Conservation (phyloP, 2,113 vertebrate genomes). For the Platycercus adscitus region DNA sequence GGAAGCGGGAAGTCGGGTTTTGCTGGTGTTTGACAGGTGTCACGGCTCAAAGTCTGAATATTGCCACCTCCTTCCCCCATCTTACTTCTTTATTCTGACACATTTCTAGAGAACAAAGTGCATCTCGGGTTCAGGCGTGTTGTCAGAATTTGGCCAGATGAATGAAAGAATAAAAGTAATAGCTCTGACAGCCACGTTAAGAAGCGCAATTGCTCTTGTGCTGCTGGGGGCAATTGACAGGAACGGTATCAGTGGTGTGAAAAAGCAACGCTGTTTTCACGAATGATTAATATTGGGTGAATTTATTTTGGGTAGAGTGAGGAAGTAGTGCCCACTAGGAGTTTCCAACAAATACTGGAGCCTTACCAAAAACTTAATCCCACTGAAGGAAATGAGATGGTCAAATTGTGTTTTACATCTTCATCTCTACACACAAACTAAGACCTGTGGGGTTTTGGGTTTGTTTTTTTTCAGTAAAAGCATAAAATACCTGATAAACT, state of each 20-base stretch:
- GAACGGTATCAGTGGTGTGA: neutral
- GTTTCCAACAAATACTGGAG: neutral
- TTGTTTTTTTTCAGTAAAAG: neutral
- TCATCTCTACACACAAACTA: neutral
- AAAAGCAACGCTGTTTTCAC: neutral
- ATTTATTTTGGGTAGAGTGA: neutral
- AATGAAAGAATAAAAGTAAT: neutral
- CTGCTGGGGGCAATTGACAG: neutral
- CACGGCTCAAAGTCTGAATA: neutral
- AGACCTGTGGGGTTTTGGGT: neutral
- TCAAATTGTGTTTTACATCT: neutral
- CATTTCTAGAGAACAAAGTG: neutral
- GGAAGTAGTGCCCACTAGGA: neutral
- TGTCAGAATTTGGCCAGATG: neutral
- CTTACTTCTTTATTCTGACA: neutral
- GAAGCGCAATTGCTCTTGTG: neutral
- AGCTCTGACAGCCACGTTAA: neutral
- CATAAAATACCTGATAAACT: neutral
- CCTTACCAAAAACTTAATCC: neutral
- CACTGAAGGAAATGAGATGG: neutral
- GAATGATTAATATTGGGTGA: neutral
- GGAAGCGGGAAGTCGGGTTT: neutral
- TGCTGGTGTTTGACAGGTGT: neutral
- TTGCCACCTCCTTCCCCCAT: neutral
- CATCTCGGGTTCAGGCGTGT: rapidly evolving